phyloP scores from a whole-genome alignment of 1,140 invertebrate species.

The Pseudoatta argentina region DNA sequence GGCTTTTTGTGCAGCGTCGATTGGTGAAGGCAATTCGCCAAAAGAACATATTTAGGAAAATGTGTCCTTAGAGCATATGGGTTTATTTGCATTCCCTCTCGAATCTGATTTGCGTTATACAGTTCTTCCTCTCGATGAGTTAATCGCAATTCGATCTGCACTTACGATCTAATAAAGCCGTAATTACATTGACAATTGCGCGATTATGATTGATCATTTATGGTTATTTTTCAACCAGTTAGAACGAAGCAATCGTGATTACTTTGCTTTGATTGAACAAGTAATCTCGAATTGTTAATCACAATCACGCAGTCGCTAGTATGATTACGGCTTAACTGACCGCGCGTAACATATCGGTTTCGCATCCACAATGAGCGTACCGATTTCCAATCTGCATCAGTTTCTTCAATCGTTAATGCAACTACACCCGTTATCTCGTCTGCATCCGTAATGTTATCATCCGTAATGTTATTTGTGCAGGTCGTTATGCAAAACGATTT shows the following conservation, averaged over 20 bases:
- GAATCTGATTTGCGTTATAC: neutral
- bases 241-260: no score
- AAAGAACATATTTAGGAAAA: constrained; percentile 8
- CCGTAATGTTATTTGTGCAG: constrained; percentile 9
- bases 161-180: neutral
- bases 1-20: constrained; percentile 12
- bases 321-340: neutral
- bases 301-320: no score
- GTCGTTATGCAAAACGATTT: constrained; percentile 43
- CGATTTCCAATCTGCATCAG: constrained; percentile 34
- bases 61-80: neutral
- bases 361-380: constrained; percentile 28
- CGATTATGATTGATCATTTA: no score
- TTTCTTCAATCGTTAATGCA: constrained; percentile 46
- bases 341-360: constrained; percentile 28
- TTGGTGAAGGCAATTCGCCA: constrained; percentile 29
- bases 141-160: constrained; percentile 5
- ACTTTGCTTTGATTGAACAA: no score
- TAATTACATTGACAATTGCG: no score
- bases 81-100: constrained; percentile 1
- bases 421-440: constrained; percentile 11
- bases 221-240: no score
- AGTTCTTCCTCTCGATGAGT: neutral
- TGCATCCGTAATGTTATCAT: constrained; percentile 51
- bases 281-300: no score